Percentiles rank a stretch among this genome's conserved stretches.
These are phyloP conservation scores for Venusia cambrica DNA, from an alignment of 2,888 invertebrate species.

Conservation along the genomic window DNA sequence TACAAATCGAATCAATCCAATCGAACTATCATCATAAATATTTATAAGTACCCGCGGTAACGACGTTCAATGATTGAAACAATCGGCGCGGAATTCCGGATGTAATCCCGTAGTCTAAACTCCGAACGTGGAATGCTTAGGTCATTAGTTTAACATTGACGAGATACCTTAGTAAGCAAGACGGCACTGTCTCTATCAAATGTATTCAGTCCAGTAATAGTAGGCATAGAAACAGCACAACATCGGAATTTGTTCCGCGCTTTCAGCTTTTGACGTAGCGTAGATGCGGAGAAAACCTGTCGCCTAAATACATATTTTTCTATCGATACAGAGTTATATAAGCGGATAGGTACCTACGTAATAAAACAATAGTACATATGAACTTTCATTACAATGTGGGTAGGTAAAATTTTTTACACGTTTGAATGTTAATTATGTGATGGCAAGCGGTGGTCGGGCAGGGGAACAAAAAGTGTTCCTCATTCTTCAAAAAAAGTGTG, in stretches of 20 bases:
- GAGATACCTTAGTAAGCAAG: slow-evolving; percentile 4
- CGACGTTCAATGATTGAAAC: slow-evolving; percentile 39
- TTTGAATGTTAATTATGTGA: slow-evolving; percentile 27
- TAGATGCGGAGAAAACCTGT: slow-evolving; percentile 21
- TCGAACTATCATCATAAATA: slow-evolving; percentile 59
- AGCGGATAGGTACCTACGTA: slow-evolving; percentile 17
- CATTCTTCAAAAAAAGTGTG: slow-evolving; percentile 29
- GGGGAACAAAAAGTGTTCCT: slow-evolving; percentile 27
- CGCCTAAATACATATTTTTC: slow-evolving; percentile 24
- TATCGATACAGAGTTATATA: slow-evolving; percentile 26
- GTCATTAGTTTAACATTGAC: slow-evolving; percentile 11
- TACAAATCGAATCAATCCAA: slow-evolving; percentile 71
- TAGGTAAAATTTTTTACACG: slow-evolving; percentile 22
- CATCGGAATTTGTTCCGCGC: slow-evolving; percentile 12
- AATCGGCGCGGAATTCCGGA: slow-evolving; percentile 46
- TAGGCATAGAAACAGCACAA: slow-evolving; percentile 6
- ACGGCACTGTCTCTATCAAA: slow-evolving; percentile 1
- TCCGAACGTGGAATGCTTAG: slow-evolving; percentile 18
- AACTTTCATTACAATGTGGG: slow-evolving; percentile 26
- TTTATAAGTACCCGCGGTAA: slow-evolving; percentile 44
- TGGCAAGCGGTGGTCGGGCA: slow-evolving; percentile 22
- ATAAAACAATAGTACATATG: slow-evolving; percentile 25
- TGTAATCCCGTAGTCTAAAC: slow-evolving; percentile 33
- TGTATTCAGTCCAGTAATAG: too few species aligned
- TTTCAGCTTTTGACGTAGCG: slow-evolving; percentile 7